phyloP scores from a whole-genome alignment of 2,113 vertebrate species.

The Condylura cristata region DNA sequence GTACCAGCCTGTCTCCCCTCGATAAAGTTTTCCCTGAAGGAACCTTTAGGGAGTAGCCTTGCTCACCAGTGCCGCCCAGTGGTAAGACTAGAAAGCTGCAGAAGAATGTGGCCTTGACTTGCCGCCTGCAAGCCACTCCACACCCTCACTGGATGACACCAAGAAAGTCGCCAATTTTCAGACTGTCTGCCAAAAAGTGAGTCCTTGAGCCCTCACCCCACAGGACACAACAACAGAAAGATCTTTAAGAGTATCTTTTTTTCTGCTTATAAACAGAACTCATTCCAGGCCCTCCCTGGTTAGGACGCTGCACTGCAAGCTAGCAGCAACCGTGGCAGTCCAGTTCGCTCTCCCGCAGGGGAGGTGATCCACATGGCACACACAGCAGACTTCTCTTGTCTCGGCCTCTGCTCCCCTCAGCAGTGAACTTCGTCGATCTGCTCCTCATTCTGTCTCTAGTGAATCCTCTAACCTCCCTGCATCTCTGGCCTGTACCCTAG shows the following conservation, averaged over 20 bases:
- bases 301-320: too few species aligned
- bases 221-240: neutral
- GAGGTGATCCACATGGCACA: too few species aligned
- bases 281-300: too few species aligned
- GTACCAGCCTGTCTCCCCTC: rapidly evolving
- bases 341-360: too few species aligned
- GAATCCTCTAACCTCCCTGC: too few species aligned
- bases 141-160: neutral
- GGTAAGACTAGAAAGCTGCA: slow-evolving; percentile 20
- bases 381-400: too few species aligned
- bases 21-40: rapidly evolving
- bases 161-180: neutral
- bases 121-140: neutral
- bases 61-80: slow-evolving; percentile 64
- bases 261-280: neutral
- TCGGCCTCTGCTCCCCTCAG: too few species aligned
- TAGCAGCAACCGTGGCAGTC: too few species aligned
- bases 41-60: neutral
- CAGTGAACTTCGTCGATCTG: too few species aligned
- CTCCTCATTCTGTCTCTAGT: too few species aligned
- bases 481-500: too few species aligned
- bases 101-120: neutral
- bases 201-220: neutral
- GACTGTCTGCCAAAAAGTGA: neutral
- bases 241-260: neutral